Percentiles rank a stretch among this genome's conserved stretches.
Evolutionary conservation across 2,113 vertebrate species (phyloP).

Genomic region (Pantherophis guttatus): DNA sequence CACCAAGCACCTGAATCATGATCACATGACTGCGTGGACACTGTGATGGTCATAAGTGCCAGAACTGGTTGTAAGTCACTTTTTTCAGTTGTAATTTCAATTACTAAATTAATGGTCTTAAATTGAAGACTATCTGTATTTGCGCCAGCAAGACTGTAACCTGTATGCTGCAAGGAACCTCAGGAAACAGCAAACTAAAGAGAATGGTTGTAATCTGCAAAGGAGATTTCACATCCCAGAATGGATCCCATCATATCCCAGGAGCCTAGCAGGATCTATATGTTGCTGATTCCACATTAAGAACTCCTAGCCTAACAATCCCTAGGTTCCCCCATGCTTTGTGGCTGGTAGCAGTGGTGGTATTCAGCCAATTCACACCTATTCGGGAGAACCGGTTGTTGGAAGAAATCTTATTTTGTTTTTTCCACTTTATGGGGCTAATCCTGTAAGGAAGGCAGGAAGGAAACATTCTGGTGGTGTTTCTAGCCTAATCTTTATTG

Average conservation of each 20-base stretch:
- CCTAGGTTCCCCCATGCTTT: background rate
- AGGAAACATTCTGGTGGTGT: too few species aligned
- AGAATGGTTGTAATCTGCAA: background rate
- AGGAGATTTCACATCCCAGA: background rate
- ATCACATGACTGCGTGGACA: background rate
- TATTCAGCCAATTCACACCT: too few species aligned
- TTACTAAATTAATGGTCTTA: background rate
- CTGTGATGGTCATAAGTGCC: background rate
- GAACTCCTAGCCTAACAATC: background rate
- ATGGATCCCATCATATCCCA: background rate
- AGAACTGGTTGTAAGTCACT: background rate
- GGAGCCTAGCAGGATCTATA: background rate
- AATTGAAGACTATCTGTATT: background rate
- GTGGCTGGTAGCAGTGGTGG: background rate
- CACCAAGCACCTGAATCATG: background rate
- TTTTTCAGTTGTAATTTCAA: background rate
- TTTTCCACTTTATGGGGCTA: too few species aligned
- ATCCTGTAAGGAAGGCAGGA: too few species aligned
- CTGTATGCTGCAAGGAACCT: background rate
- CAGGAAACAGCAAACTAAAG: background rate
- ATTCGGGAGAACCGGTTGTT: too few species aligned
- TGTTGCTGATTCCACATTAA: background rate
- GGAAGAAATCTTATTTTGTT: too few species aligned
- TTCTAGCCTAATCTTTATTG: too few species aligned
- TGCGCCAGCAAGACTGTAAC: background rate